phyloP scores from a whole-genome alignment of 2,113 vertebrate species.

The Crotalus horridus region DNA sequence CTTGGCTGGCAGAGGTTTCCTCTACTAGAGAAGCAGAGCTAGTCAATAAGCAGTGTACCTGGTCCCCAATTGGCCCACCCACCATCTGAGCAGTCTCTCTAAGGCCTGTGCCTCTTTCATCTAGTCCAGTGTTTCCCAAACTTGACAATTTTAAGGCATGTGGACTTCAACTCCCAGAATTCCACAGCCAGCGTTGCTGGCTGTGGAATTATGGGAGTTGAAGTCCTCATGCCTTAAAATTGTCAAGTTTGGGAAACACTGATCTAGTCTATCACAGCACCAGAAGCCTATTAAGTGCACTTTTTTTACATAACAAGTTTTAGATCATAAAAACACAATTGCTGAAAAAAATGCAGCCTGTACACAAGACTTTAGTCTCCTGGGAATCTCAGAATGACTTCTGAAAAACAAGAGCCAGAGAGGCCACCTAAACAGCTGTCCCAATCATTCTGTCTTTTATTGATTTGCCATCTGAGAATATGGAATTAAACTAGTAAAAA shows the following conservation, averaged over 20 bases:
- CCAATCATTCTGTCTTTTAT: background rate
- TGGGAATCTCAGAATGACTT: background rate
- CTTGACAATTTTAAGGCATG: no score
- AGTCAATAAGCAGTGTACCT: background rate
- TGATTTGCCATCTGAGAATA: background rate
- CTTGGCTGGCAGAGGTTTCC: conserved; percentile 84
- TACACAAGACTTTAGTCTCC: background rate
- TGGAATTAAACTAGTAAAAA: background rate
- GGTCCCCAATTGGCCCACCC: background rate
- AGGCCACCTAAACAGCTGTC: background rate
- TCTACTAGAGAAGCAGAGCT: conserved; percentile 65
- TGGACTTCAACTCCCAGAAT: no score
- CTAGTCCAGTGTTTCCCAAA: no score
- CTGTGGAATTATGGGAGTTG: no score
- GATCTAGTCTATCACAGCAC: background rate
- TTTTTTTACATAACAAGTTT: background rate
- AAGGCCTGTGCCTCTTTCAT: background rate
- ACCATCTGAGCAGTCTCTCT: background rate
- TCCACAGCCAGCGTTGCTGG: no score
- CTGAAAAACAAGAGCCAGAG: background rate
- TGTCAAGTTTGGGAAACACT: no score
- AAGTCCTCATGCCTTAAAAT: no score
- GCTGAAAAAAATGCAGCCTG: background rate
- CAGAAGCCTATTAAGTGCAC: background rate
- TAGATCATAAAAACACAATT: background rate